Conservation (phyloP, 2,888 invertebrate species). For the Scelioninae gen. 1 region DNA sequence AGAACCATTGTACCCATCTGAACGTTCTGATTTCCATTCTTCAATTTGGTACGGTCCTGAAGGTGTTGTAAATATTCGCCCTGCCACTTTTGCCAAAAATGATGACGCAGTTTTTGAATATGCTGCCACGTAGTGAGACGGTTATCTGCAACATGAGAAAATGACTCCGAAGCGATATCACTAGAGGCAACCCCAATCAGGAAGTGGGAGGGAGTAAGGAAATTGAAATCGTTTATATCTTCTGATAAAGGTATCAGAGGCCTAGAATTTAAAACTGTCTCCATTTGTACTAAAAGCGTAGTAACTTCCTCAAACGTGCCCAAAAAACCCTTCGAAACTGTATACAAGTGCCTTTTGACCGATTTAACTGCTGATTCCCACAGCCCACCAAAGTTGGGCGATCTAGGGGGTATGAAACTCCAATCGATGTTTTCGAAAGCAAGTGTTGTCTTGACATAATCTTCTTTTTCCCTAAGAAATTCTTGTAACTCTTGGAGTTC, state of each 20-base stretch:
- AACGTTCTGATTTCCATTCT: no score
- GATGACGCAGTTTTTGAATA: no score
- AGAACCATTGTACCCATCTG: no score
- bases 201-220: slow-evolving; percentile 76
- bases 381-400: background rate
- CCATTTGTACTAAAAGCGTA: slow-evolving; percentile 68
- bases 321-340: slow-evolving; percentile 23
- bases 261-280: slow-evolving; percentile 65
- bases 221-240: slow-evolving; percentile 58
- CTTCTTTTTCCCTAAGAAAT: background rate
- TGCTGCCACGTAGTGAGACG: background rate
- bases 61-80: no score
- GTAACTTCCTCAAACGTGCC: slow-evolving; percentile 71
- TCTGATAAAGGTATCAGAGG: slow-evolving; percentile 37
- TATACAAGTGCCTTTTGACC: slow-evolving; percentile 71
- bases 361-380: slow-evolving; percentile 74
- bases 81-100: no score
- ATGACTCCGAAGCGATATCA: no score
- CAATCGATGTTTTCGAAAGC: background rate
- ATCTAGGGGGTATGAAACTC: background rate
- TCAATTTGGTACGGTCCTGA: no score
- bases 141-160: no score
- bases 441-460: background rate
- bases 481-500: background rate
- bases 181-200: slow-evolving; percentile 42